Base-by-base conservation (phyloP, 35 echinoderm and acorn worm species). In the Lytechinus variegatus region DNA sequence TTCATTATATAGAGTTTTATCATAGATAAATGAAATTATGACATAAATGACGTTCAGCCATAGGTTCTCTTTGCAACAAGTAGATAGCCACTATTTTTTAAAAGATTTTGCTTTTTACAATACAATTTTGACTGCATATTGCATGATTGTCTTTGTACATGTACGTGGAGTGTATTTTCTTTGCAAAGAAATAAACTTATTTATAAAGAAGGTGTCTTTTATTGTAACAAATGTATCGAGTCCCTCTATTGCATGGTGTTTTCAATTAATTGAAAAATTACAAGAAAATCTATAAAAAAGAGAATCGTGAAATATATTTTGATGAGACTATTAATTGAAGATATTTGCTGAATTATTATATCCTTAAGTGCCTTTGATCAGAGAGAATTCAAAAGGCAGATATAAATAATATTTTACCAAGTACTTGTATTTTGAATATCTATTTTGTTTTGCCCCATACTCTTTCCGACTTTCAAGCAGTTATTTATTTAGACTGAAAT, bases 1-100 rank as follows among this genome's bases (percentile, higher is more conserved):
- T 79, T 79, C 66, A 79, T 79, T 44, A 79, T 79, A 79, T 79
- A 79, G 66, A 79, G 66, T 79, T 79, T 79, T 79, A 79, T 79
- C 14, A 79, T 79, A 79, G 66, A n/a, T 16, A 24, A 79, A n/a
- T n/a, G 8, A 79, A 24, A 44, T 24, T 79, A 24, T 24, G 19
- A 79, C 19, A 79, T 4, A 79, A 79, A 24, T 79, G 66, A 79
- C 0, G n/a, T 79, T 79, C 16, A 79, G 16, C n/a, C 66, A 58
- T 79, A 79, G 66, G n/a, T 79, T 79, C 8, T 24, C 66, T 79
- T 79, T 79, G 66, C 66, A 79, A 79, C 66, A 16, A 79, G 66
- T 79, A 79, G 19, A 6, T 79, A 79, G 66, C 6, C 21, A 79
- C 66, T 4, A 24, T 79, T 27, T 79, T 79, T 79, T 60, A 10